Evolutionary conservation across 1,140 invertebrate genomes (phyloP).

Genomic region (Drosophila auraria): DNA sequence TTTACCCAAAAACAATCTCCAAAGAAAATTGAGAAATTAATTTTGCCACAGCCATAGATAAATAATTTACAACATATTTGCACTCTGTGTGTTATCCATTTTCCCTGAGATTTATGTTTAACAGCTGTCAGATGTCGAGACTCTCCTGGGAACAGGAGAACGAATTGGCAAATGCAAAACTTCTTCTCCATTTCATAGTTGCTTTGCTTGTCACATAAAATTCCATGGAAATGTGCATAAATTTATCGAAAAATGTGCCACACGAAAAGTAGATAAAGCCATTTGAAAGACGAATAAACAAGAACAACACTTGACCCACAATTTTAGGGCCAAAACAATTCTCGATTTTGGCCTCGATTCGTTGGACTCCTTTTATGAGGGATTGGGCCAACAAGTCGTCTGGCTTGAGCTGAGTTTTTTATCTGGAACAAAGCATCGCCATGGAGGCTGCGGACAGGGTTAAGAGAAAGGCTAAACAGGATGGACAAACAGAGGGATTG

Average conservation of each 20-base stretch:
- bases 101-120: slow-evolving; percentile 21
- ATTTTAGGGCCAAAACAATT: slow-evolving; percentile 46
- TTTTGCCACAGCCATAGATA: slow-evolving; percentile 22
- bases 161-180: slow-evolving; percentile 17
- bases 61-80: slow-evolving; percentile 34
- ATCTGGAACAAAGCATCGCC: slow-evolving; percentile 29
- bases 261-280: slow-evolving; percentile 16
- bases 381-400: slow-evolving; percentile 14
- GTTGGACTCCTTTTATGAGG: slow-evolving; percentile 32
- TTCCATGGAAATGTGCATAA: slow-evolving; percentile 40
- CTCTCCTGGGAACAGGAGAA: slow-evolving; percentile 3
- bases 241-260: slow-evolving; percentile 23
- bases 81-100: slow-evolving; percentile 30
- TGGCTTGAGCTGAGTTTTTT: slow-evolving; percentile 33
- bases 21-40: slow-evolving; percentile 21
- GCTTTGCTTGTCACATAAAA: slow-evolving; percentile 47
- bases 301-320: slow-evolving; percentile 41
- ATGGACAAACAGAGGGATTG: slow-evolving; percentile 35
- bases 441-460: not conserved
- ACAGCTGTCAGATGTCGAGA: slow-evolving; percentile 31
- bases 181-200: slow-evolving; percentile 42
- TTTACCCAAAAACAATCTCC: not conserved
- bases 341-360: slow-evolving; percentile 19
- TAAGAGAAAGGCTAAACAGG: slow-evolving; percentile 25
- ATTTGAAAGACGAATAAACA: slow-evolving; percentile 16